Evolutionary conservation across 1,140 invertebrate genomes (phyloP), one percentile per base, ranked within the genome.

Genomic region (Oncopeltus fasciatus): DNA sequence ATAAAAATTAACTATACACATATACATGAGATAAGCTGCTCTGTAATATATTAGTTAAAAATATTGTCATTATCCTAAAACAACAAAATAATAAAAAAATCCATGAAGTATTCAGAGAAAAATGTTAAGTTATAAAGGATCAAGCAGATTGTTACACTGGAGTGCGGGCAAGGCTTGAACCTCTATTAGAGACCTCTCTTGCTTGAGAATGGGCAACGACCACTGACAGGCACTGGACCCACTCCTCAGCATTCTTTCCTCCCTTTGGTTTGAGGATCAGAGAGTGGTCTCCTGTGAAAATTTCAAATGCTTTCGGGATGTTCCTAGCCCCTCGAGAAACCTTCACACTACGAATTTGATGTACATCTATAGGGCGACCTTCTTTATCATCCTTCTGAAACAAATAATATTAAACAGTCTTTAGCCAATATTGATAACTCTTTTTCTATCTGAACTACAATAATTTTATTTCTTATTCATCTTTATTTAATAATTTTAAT

Each of bases 251-350:
- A 72, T 95, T 90, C 74, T 90, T 91, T n/a, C 88, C 87, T 71
- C 92, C 90, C 74, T 90, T 92, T 5, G 92, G 91, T 77, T 95
- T 95, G 58, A 95, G 80, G 68, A 94, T 89, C 68, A 92, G 82
- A 9, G 88, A 90, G 71, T 91, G 88, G 71, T 95, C 90, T 53
- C 87, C 87, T 1, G 92, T 95, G 74, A 95, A 95, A 65, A 96
- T 95, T 78, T 96, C 92, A 77, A 96, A 95, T 1, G 92, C 91
- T 74, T 91, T 92, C 11, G 92, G 91, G 70, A 95, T 92, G 70
- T 91, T 91, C 59, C 89, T 81, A 51, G 85, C 87, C 20, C 86
- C 85, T 60, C 88, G 77, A 1, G 84, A 86, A 9, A 94, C 92
- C 72, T 93, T 90, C 1, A 96, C 91, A 65, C 88, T 92, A 31